Percentiles rank a stretch among this genome's conserved stretches.
Conservation (phyloP, 1,140 invertebrate genomes). For the Protaetia brevitarsis region DNA sequence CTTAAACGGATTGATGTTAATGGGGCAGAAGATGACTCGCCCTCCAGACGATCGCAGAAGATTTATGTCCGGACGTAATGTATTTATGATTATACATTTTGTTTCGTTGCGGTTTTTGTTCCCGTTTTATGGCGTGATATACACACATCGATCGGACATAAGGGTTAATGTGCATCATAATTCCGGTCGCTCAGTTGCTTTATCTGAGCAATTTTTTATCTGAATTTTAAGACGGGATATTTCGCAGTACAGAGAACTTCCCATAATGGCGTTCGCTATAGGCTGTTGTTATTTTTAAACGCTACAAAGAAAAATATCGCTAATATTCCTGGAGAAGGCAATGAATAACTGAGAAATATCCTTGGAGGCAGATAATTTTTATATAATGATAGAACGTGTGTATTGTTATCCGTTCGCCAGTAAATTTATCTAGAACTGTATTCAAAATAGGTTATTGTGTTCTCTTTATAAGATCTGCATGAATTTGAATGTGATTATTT, state of each 20-base stretch:
- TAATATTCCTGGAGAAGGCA: too few species aligned
- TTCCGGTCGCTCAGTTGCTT: neutral
- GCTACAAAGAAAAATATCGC: too few species aligned
- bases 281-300: neutral
- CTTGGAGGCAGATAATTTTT: too few species aligned
- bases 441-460: too few species aligned
- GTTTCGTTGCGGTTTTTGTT: neutral
- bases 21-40: neutral
- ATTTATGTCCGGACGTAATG: conserved; percentile 8
- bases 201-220: neutral
- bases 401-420: too few species aligned
- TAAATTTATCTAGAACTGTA: too few species aligned
- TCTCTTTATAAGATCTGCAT: too few species aligned
- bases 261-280: neutral
- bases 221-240: conserved; percentile 4
- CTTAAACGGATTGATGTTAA: neutral
- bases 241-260: neutral
- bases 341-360: too few species aligned
- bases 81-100: conserved; percentile 17
- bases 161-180: conserved; percentile 1
- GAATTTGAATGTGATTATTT: too few species aligned
- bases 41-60: conserved; percentile 9
- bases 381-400: too few species aligned
- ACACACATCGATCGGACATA: neutral
- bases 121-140: neutral